Conservation (phyloP, 37 sponge, comb jelly and placozoan genomes). For the Axinella damicornis region DNA sequence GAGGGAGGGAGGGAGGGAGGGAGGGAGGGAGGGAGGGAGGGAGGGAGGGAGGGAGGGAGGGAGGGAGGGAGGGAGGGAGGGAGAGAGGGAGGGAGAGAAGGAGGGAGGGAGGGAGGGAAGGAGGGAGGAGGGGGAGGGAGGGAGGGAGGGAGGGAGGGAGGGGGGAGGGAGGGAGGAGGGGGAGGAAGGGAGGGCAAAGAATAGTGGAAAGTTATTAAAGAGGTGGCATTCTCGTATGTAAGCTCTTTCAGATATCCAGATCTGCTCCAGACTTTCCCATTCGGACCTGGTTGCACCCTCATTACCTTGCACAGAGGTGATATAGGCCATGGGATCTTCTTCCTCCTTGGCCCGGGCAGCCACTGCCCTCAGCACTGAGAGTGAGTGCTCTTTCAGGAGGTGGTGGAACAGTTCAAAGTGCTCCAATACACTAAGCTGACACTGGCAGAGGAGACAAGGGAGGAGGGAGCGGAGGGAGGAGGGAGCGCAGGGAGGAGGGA, state of each 20-base stretch:
- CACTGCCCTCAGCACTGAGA: background rate
- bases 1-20: background rate
- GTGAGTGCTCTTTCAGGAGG: constrained; percentile 33
- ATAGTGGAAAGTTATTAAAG: too few species aligned
- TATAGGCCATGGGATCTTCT: constrained; percentile 23
- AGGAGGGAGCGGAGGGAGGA: too few species aligned
- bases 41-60: too few species aligned
- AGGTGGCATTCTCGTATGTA: too few species aligned
- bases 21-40: too few species aligned
- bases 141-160: background rate
- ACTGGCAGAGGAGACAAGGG: background rate
- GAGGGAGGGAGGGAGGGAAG: background rate
- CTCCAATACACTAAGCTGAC: background rate
- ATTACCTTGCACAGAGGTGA: constrained; percentile 22
- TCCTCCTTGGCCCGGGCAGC: background rate
- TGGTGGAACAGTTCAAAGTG: constrained; percentile 23
- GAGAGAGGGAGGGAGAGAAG: background rate
- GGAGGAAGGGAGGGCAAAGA: too few species aligned
- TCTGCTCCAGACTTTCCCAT: too few species aligned
- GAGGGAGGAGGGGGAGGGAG: background rate
- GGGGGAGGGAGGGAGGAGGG: too few species aligned
- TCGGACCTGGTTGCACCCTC: too few species aligned
- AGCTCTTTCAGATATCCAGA: too few species aligned
- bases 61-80: background rate
- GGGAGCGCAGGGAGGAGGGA: too few species aligned